These are phyloP conservation scores for Neogobius melanostomus DNA, from an alignment of 2,113 vertebrate species.

Conservation along the genomic window DNA sequence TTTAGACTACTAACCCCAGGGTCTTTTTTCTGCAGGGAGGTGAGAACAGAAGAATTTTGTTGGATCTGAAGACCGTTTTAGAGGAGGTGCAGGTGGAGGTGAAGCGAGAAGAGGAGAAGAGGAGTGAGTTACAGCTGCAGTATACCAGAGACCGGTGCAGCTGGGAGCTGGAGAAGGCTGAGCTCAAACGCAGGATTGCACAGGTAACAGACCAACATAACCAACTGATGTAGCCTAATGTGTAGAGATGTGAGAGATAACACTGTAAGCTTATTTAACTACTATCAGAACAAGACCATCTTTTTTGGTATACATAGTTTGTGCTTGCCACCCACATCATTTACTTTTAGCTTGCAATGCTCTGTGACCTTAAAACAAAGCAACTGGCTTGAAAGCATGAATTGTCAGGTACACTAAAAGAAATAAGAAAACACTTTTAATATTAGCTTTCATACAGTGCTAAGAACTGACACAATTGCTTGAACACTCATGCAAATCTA, in stretches of 20 bases:
- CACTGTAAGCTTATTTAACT: not conserved
- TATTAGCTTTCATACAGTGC: slow-evolving; percentile 42
- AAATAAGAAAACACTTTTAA: slow-evolving; percentile 19
- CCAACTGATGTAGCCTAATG: not conserved
- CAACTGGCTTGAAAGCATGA: slow-evolving; percentile 13
- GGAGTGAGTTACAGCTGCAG: slow-evolving; percentile 72
- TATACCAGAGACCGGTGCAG: slow-evolving; percentile 73
- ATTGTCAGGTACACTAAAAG: slow-evolving; percentile 1
- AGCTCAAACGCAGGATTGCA: slow-evolving; percentile 72
- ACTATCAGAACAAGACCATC: not conserved
- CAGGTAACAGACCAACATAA: slow-evolving; percentile 61
- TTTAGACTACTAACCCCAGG: not conserved
- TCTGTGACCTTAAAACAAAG: slow-evolving; percentile 23
- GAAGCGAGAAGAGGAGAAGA: slow-evolving; percentile 74
- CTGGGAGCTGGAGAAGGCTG: slow-evolving; percentile 77
- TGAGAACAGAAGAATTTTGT: slow-evolving; percentile 73
- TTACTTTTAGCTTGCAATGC: slow-evolving; percentile 19
- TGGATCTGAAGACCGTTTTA: slow-evolving; percentile 73
- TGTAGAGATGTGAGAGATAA: not conserved
- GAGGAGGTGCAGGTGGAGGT: slow-evolving; percentile 75
- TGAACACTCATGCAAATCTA: slow-evolving; percentile 43
- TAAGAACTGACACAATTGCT: slow-evolving; percentile 35
- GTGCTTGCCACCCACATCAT: slow-evolving; percentile 41
- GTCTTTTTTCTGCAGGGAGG: slow-evolving; percentile 60
- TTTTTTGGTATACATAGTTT: slow-evolving; percentile 34